These are phyloP conservation scores for Trematocara marginatum DNA, from an alignment of 2,113 vertebrate species.

Conservation along the genomic window DNA sequence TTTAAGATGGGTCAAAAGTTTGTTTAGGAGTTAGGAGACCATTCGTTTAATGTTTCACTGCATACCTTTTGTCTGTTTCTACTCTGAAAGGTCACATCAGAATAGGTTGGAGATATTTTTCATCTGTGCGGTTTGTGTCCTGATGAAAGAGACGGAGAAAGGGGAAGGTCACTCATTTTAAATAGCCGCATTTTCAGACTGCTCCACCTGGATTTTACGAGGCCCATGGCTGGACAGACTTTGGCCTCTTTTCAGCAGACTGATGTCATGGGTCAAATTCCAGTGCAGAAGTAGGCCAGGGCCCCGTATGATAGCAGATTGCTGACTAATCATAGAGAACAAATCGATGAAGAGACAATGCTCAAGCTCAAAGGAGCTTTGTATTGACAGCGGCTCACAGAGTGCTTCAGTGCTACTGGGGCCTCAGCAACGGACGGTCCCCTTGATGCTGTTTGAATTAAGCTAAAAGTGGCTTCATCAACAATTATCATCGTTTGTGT, in stretches of 20 bases:
- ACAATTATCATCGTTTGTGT: neutral
- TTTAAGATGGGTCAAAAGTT: constrained; percentile 21
- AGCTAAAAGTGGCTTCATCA: neutral
- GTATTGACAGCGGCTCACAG: constrained; percentile 40
- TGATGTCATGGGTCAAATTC: constrained; percentile 81
- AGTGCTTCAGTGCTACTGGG: constrained; percentile 23
- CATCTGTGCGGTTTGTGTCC: neutral
- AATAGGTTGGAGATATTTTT: neutral
- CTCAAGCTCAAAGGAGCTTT: constrained; percentile 66
- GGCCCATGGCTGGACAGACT: constrained; percentile 56
- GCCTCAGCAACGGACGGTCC: constrained; percentile 7
- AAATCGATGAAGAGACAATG: constrained; percentile 46
- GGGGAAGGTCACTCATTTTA: neutral
- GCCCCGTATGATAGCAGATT: constrained; percentile 68
- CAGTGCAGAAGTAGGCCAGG: constrained; percentile 70
- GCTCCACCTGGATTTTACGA: constrained; percentile 59
- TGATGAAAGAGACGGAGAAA: constrained; percentile 28
- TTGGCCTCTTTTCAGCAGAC: constrained; percentile 67
- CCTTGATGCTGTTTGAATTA: neutral
- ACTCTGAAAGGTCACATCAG: neutral
- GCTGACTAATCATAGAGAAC: constrained; percentile 75
- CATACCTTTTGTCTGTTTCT: neutral
- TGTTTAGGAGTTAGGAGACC: constrained; percentile 8
- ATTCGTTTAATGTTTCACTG: no score
- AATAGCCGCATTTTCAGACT: constrained; percentile 31